Conservation (phyloP, 2,113 vertebrate species). For the Planiliza haematocheilus region DNA sequence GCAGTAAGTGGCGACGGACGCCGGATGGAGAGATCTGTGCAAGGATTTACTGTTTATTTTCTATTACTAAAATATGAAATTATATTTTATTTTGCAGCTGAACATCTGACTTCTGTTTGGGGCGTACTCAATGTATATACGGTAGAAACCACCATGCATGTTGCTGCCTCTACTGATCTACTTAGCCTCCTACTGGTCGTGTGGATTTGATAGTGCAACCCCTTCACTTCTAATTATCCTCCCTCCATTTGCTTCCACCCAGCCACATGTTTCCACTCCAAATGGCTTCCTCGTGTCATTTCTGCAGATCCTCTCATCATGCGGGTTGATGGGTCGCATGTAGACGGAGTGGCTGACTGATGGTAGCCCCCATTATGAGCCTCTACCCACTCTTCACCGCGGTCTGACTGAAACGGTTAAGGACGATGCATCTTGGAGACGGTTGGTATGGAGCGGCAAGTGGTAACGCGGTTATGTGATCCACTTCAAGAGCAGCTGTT, state of each 20-base stretch:
- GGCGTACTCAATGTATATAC: neutral
- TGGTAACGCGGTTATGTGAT: neutral
- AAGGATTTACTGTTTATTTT: slow-evolving; percentile 13
- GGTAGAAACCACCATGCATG: neutral
- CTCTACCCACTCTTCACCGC: slow-evolving; percentile 2
- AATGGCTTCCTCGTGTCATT: slow-evolving; percentile 49
- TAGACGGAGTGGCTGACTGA: slow-evolving; percentile 39
- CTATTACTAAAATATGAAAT: neutral
- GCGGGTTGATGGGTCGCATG: slow-evolving; percentile 31
- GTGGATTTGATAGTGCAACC: slow-evolving; percentile 46
- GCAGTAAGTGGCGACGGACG: slow-evolving; percentile 27
- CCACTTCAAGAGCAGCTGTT: slow-evolving; percentile 3
- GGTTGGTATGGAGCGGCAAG: neutral
- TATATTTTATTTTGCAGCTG: neutral
- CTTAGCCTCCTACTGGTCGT: slow-evolving; percentile 18
- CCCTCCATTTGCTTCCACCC: slow-evolving; percentile 46
- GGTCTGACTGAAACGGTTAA: slow-evolving; percentile 20
- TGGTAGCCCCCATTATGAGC: slow-evolving; percentile 29
- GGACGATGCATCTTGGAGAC: neutral
- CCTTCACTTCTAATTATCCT: slow-evolving; percentile 59
- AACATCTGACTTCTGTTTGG: neutral
- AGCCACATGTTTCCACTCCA: slow-evolving; percentile 45
- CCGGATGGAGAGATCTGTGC: neutral
- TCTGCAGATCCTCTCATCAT: slow-evolving; percentile 52
- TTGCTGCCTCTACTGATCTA: neutral